Percentiles rank a stretch among this genome's conserved stretches.
Evolutionary conservation across 2,113 vertebrate genomes (phyloP).

Genomic region (Apodemus speciosus): DNA sequence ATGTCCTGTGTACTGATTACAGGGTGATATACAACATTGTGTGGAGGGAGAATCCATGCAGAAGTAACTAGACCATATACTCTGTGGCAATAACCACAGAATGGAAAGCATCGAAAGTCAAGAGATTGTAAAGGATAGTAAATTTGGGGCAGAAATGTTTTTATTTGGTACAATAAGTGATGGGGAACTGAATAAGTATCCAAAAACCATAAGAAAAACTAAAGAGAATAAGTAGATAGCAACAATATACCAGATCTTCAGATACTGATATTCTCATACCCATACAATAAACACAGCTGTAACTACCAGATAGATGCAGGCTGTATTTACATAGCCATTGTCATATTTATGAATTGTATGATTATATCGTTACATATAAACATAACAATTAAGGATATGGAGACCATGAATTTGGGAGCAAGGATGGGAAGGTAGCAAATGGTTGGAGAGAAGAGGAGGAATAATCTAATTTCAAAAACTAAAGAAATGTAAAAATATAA

Average conservation of each 20-base stretch:
- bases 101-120: not conserved
- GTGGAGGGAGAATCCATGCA: fast-evolving
- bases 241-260: not conserved
- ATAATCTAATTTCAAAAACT: not conserved
- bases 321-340: not conserved
- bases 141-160: not conserved
- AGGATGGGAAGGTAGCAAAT: not conserved
- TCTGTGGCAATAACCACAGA: not conserved
- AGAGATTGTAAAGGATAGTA: not conserved
- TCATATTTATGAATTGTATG: not conserved
- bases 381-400: not conserved
- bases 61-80: not conserved
- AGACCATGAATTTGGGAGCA: not conserved
- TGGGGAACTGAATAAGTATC: no score
- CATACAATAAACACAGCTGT: not conserved
- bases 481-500: not conserved
- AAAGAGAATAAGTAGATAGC: not conserved
- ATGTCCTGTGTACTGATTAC: not conserved
- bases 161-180: not conserved
- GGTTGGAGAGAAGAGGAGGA: not conserved
- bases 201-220: not conserved
- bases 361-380: not conserved
- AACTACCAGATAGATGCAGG: not conserved
- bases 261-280: not conserved
- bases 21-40: not conserved